Evolutionary conservation across 2,797 vertebrate species (phyloP), one percentile per base, ranked within the genome.

Genomic region (Ctenopoma multispine): DNA sequence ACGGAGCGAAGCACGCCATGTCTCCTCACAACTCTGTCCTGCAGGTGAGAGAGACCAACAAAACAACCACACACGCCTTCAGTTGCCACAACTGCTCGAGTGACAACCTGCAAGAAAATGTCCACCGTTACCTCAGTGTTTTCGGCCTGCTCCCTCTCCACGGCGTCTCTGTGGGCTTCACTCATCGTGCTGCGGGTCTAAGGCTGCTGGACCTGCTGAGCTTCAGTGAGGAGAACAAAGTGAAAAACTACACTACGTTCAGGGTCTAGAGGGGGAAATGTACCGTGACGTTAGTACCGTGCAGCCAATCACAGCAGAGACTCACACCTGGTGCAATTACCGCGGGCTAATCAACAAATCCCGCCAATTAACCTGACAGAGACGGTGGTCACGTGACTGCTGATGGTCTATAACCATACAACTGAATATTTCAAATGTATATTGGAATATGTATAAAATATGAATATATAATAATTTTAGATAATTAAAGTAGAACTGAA

Each of bases 301-400:
- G 55, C 1, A 79, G 59, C 93, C 91, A 93, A 92, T 93, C 82
- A 84, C 11, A n/a, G 4, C 40, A 17, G n/a, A 50, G 38, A 18
- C 1, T 18, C 11, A 17, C 85, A 84, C 76, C 77, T 74, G 79
- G 23, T 0, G n/a, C 74, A 89, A 90, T 90, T 63, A 78, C 12
- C 20, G 1, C 4, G 3, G 18, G 41, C 77, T 79, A 89, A 88
- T 90, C 4, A 75, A 5, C 11, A n/a, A 15, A 40, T 4, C 5
- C 65, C 18, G 21, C 50, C 81, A 91, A 93, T 94, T 89, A 88
- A 73, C 65, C 1, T 7, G 34, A 1, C 11, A 13, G 12, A 13
- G 2, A 13, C 8, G 8, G 27, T 3, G 68, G 55, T 51, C 71
- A 67, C 67, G 49, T 72, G 81, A 67, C 27, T 7, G 7, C n/a